Evolutionary conservation across 2,888 invertebrate genomes (phyloP), one percentile per base, ranked within the genome.

Genomic region (Drosophila hawaiiensis): DNA sequence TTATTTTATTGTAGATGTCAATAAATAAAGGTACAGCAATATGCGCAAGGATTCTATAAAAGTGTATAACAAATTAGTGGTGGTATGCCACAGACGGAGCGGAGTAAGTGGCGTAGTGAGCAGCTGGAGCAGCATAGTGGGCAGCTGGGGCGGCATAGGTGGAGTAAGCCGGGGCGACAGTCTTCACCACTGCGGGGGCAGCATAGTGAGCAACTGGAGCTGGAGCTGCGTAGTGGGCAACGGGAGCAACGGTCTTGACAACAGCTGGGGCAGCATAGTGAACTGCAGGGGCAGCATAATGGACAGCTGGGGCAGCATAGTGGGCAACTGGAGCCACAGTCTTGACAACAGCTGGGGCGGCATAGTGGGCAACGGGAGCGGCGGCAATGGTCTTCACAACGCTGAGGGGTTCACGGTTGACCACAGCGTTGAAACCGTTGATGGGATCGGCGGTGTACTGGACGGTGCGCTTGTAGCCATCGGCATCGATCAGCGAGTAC

Each of bases 351-450:
- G 83, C 69, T 25, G 54, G 54, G 10, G 54, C 74, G 1, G 81
- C 78, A n/a, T 79, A 75, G 67, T 76, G 68, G 41, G 78, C 54
- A 66, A 85, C 82, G 22, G 91, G 83, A 29, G 91, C 75, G n/a
- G 78, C 74, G 19, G 82, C 81, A 29, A 83, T 39, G 53, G 87
- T 83, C 73, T 87, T 82, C 10, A 83, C 83, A 39, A 80, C 72
- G 37, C 89, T 84, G 19, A 92, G 82, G 59, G 91, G 91, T 58
- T 85, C 84, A 52, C 92, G 92, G 78, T 91, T 82, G 43, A 93
- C 93, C 31, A 93, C 91, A 68, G 93, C 92, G 68, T 92, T 92
- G 88, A 93, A 93, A 59, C 93, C 93, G 60, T 92, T 91, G 54
- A 91, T 78, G 75, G 89, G 78, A 73, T 93, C 92, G 53, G 91